These are phyloP conservation scores for Cryptus viduatorius DNA, from an alignment of 2,888 invertebrate species.

Conservation along the genomic window DNA sequence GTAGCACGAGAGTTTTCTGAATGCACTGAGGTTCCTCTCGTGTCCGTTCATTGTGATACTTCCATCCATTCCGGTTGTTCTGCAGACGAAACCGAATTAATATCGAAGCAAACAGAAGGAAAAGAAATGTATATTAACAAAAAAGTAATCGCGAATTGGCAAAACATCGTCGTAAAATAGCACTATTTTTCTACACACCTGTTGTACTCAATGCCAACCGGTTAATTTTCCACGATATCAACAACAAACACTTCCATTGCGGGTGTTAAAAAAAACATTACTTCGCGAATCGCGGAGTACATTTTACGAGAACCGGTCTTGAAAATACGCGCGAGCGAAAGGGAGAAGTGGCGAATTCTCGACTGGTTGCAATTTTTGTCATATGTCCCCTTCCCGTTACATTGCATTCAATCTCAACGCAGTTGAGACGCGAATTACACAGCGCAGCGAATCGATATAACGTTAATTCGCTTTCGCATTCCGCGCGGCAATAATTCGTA, in stretches of 20 bases:
- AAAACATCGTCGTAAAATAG: neutral
- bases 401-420: neutral
- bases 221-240: slow-evolving; percentile 2
- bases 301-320: slow-evolving; percentile 36
- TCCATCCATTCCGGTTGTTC: slow-evolving; percentile 93
- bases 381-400: neutral
- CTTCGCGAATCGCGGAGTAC: neutral
- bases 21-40: slow-evolving; percentile 93
- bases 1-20: slow-evolving; percentile 97
- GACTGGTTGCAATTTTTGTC: slow-evolving; percentile 29
- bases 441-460: neutral
- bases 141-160: neutral
- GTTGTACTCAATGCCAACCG: slow-evolving; percentile 40
- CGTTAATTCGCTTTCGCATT: neutral
- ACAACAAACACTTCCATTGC: neutral
- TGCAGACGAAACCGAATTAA: slow-evolving; percentile 81
- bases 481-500: slow-evolving; percentile 5
- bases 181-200: neutral
- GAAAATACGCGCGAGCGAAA: slow-evolving; percentile 20
- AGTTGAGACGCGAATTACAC: slow-evolving; percentile 8
- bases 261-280: slow-evolving; percentile 17
- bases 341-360: neutral
- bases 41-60: slow-evolving; percentile 94
- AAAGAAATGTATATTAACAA: neutral
- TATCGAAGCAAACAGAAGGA: neutral